Evolutionary conservation across 2,113 vertebrate species (phyloP).

Genomic region (Clarias magur): DNA sequence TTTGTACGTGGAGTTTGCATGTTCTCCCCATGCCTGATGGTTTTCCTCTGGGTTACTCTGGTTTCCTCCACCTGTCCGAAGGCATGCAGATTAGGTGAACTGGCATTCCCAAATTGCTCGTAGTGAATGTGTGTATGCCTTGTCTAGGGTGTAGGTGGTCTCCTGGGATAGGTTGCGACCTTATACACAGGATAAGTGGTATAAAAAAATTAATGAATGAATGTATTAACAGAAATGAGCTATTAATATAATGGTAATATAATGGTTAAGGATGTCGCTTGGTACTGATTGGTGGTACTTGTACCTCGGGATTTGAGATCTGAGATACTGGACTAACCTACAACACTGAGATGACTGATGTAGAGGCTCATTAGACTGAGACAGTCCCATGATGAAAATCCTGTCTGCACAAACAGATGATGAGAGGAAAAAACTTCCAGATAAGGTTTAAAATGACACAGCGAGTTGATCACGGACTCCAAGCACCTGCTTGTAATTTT

Average conservation of each 20-base stretch:
- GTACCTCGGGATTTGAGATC: background rate
- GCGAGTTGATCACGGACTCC: slow-evolving; percentile 25
- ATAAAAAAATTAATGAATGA: too few species aligned
- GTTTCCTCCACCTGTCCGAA: too few species aligned
- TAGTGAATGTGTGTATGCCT: too few species aligned
- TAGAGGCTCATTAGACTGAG: background rate
- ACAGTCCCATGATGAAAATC: slow-evolving; percentile 15
- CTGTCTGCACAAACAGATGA: slow-evolving; percentile 46
- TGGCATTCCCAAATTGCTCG: too few species aligned
- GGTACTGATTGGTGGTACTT: background rate
- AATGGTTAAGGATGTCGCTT: background rate
- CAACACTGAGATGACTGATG: background rate
- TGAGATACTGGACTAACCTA: background rate
- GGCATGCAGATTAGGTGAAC: too few species aligned
- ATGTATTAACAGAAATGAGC: background rate
- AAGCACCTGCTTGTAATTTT: slow-evolving; percentile 58
- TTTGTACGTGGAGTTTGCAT: too few species aligned
- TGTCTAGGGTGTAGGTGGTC: too few species aligned
- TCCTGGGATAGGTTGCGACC: too few species aligned
- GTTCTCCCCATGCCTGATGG: too few species aligned
- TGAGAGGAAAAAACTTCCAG: slow-evolving; percentile 25
- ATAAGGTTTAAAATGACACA: slow-evolving; percentile 30
- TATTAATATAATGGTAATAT: background rate
- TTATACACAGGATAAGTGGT: too few species aligned
- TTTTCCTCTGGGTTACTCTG: too few species aligned